phyloP scores from a whole-genome alignment of 2,113 vertebrate genomes.

The Empidonax traillii region DNA sequence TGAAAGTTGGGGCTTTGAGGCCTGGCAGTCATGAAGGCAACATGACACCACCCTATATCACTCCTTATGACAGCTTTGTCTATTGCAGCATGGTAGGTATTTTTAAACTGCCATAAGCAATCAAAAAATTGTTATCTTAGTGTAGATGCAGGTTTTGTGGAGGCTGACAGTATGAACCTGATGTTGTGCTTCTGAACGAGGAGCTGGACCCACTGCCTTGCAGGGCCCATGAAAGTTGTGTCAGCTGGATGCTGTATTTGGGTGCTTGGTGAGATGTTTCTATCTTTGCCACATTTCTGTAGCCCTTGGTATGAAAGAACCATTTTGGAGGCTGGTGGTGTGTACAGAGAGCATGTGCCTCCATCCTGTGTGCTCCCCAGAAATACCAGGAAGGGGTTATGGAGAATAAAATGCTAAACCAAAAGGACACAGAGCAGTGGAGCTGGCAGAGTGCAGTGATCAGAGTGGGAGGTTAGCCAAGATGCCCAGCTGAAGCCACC shows the following conservation, averaged over 20 bases:
- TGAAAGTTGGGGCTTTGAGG: not conserved
- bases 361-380: not conserved
- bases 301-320: not conserved
- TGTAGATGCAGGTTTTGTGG: not conserved
- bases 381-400: not conserved
- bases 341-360: not conserved
- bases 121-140: not conserved
- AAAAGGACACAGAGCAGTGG: conserved; percentile 28
- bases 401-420: not conserved
- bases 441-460: conserved; percentile 58
- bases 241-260: not conserved
- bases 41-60: fast-evolving
- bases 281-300: not conserved
- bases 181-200: not conserved
- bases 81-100: not conserved
- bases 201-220: not conserved
- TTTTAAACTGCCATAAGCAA: not conserved
- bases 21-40: not conserved
- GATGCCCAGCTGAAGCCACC: not conserved
- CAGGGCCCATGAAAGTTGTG: fast-evolving
- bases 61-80: not conserved
- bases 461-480: conserved; percentile 50
- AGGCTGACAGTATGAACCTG: not conserved
- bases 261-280: not conserved
- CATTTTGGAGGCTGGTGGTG: not conserved